A percentile compares a stretch with the other conserved stretches of the same genome.
Evolutionary conservation across 1,140 invertebrate species (phyloP).

Genomic region (Zaprionus capensis): DNA sequence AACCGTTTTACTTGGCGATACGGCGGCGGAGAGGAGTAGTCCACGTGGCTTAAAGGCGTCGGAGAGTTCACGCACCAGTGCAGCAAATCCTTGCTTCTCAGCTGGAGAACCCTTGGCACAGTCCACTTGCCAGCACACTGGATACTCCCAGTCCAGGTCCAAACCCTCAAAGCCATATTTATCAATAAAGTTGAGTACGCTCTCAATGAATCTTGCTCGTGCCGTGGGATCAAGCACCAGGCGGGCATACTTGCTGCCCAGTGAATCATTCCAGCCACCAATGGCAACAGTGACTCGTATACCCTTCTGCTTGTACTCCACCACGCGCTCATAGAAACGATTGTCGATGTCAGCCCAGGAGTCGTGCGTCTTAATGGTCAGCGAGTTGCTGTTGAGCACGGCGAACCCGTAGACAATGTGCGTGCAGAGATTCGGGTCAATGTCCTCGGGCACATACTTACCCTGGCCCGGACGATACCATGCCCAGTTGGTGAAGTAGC

Average conservation of each 20-base stretch:
- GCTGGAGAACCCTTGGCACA: slow-evolving; percentile 90
- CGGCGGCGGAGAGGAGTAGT: slow-evolving; percentile 91
- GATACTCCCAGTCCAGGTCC: slow-evolving; percentile 95
- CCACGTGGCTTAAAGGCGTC: slow-evolving; percentile 89
- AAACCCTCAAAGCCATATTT: slow-evolving; percentile 94
- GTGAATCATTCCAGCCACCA: slow-evolving; percentile 94
- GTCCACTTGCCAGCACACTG: slow-evolving; percentile 90
- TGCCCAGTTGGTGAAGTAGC: slow-evolving; percentile 90
- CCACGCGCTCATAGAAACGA: slow-evolving; percentile 92
- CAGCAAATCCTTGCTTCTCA: slow-evolving; percentile 91
- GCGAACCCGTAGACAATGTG: slow-evolving; percentile 91
- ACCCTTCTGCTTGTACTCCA: slow-evolving; percentile 87
- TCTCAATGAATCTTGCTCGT: slow-evolving; percentile 89
- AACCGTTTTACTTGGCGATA: slow-evolving; percentile 92
- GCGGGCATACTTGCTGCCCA: slow-evolving; percentile 93
- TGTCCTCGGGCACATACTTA: slow-evolving; percentile 88
- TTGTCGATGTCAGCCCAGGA: slow-evolving; percentile 89
- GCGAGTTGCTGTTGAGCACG: slow-evolving; percentile 86
- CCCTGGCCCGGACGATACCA: slow-evolving; percentile 87
- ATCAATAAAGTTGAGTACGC: slow-evolving; percentile 90
- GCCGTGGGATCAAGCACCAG: slow-evolving; percentile 90
- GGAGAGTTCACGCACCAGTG: slow-evolving; percentile 89
- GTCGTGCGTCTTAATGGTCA: slow-evolving; percentile 88
- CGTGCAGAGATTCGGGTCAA: slow-evolving; percentile 89
- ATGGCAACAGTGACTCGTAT: slow-evolving; percentile 87